Evolutionary conservation across 2,797 vertebrate species (phyloP), one percentile per base, ranked within the genome.

Genomic region (Australoheros facetus): DNA sequence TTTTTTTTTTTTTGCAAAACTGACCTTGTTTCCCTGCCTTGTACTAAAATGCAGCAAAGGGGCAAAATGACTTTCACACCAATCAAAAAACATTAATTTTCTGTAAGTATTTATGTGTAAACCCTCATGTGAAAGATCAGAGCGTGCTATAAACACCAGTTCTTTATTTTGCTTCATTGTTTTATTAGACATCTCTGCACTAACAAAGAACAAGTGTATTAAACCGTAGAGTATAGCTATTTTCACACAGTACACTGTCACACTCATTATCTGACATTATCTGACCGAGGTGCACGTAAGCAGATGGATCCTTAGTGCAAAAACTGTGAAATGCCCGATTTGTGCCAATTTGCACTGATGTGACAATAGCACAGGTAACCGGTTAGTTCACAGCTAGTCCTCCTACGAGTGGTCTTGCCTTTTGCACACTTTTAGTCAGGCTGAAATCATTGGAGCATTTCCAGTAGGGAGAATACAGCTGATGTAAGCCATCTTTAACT

Each of bases 121-220:
- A 23, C 34, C 5, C 51, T 55, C 1, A 9, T 72, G n/a, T 70
- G 51, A 73, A 76, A 37, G n/a, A 77, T 48, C 56, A 37, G 32
- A 32, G 14, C 53, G 34, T 7, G 0, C 9, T 57, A 62, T 51
- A 45, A 78, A 57, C 16, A 56, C 39, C 7, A 8, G 16, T 48
- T 19, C n/a, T 56, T 69, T 37, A 30, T 55, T 32, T 32, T 21
- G 26, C 3, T 78, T 23, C 32, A 34, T 23, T 64, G 12, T 14
- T 62, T 45, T 26, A 62, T 51, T 19, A 26, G 26, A 58, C 56
- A 80, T 70, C 58, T 59, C 51, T 74, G 32, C 62, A 57, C 34
- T 60, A 62, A 75, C 54, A 71, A 42, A 66, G 26, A 84, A 72
- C 37, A 51, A 76, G 17, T 56, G 14, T 62, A 58, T 59, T 42